Percentiles rank a stretch among this genome's conserved stretches.
These are phyloP conservation scores for Reticulitermes lucifugus DNA, from an alignment of 2,888 invertebrate species.

Conservation along the genomic window DNA sequence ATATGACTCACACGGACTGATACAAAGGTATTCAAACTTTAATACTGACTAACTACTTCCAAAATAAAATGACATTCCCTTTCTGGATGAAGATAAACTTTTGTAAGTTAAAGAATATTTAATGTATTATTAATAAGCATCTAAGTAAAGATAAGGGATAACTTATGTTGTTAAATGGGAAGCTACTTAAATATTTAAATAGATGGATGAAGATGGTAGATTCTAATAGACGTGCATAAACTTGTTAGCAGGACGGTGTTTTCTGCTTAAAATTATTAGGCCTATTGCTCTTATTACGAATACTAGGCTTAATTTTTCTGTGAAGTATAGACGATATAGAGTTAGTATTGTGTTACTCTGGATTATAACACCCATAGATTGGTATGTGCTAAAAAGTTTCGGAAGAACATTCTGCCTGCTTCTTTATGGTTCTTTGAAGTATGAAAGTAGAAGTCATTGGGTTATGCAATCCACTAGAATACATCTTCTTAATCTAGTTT, in stretches of 20 bases:
- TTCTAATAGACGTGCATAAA: neutral
- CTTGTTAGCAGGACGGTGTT: neutral
- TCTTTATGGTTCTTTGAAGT: too few species aligned
- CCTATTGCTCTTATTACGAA: too few species aligned
- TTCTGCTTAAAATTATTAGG: neutral
- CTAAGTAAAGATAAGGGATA: neutral
- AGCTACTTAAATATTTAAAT: neutral
- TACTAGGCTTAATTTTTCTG: too few species aligned
- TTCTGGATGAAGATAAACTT: neutral
- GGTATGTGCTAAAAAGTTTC: too few species aligned
- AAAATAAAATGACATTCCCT: neutral
- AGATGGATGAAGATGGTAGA: neutral
- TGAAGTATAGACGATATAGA: too few species aligned
- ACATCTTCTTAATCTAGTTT: too few species aligned
- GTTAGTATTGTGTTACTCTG: too few species aligned
- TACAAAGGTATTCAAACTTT: neutral
- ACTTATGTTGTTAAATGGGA: neutral
- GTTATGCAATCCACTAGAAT: too few species aligned
- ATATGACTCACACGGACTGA: neutral
- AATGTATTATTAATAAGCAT: neutral
- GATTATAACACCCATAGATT: too few species aligned
- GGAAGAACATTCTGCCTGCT: too few species aligned
- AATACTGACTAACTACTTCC: neutral
- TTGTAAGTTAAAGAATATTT: slow-evolving; percentile 1
- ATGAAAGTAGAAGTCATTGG: too few species aligned